These are phyloP conservation scores for Scaptomyza pallida DNA, from an alignment of 1,140 invertebrate species.

Conservation along the genomic window DNA sequence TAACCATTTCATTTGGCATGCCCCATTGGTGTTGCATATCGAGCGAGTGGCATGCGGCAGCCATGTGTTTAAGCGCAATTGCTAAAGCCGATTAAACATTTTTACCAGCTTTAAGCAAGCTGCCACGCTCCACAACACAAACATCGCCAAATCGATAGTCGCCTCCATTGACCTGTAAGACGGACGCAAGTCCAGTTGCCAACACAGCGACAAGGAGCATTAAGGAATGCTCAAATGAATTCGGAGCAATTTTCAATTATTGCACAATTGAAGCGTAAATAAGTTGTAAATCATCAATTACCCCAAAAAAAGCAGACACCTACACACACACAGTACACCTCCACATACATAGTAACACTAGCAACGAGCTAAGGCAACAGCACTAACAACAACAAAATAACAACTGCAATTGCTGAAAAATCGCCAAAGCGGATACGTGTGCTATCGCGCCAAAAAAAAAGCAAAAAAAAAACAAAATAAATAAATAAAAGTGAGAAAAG, in stretches of 20 bases:
- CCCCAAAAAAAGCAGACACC: conserved; percentile 61
- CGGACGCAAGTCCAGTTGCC: conserved; percentile 34
- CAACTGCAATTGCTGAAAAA: conserved; percentile 74
- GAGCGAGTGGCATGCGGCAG: conserved; percentile 31
- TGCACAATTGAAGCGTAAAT: conserved; percentile 81
- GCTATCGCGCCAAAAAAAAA: conserved; percentile 61
- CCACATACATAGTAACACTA: conserved; percentile 27
- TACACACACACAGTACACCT: conserved; percentile 29
- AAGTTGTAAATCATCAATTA: conserved; percentile 82
- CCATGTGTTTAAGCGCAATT: conserved; percentile 53
- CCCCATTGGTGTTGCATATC: conserved; percentile 65
- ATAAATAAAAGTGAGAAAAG: conserved; percentile 1
- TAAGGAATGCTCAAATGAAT: conserved; percentile 74
- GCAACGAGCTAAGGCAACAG: conserved; percentile 13
- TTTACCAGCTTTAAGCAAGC: conserved; percentile 17
- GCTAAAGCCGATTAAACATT: conserved; percentile 53
- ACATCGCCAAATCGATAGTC: conserved; percentile 39
- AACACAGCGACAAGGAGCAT: conserved; percentile 39
- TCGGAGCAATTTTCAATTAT: conserved; percentile 81
- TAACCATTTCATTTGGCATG: conserved; percentile 67
- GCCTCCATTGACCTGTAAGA: conserved; percentile 28
- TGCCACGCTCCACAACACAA: conserved; percentile 25
- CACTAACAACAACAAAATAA: conserved; percentile 35
- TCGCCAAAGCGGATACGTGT: conserved; percentile 76
- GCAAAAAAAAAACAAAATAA: conserved; percentile 8